phyloP scores from a whole-genome alignment of 2,113 vertebrate genomes.

The Alectura lathami region DNA sequence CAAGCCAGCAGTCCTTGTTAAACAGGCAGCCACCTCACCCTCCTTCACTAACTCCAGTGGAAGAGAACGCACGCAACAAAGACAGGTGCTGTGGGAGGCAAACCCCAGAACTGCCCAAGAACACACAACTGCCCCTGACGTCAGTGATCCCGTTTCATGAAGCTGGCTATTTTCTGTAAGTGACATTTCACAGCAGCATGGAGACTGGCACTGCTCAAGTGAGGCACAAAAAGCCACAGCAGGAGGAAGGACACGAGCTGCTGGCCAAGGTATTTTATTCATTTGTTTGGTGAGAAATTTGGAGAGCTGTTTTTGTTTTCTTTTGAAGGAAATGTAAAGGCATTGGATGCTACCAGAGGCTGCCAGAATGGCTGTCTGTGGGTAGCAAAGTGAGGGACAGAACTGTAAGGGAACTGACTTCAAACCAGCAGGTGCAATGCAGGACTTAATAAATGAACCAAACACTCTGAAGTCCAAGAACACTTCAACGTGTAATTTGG shows the following conservation, averaged over 20 bases:
- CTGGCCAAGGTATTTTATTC: not conserved
- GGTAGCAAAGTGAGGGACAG: not conserved
- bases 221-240: not conserved
- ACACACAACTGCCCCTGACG: not conserved
- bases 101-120: not conserved
- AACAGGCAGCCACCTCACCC: not conserved
- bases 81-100: not conserved
- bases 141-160: too few relatives aligned
- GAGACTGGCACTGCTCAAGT: not conserved
- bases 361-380: not conserved
- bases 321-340: not conserved
- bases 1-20: not conserved
- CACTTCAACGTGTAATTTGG: not conserved
- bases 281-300: not conserved
- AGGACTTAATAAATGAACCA: not conserved
- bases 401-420: not conserved
- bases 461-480: not conserved
- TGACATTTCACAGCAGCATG: not conserved
- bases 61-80: not conserved
- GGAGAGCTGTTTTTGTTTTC: not conserved
- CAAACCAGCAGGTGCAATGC: not conserved
- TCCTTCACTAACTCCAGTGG: too few relatives aligned
- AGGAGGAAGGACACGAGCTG: not conserved
- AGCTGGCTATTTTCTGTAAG: not conserved
- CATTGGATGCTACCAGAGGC: not conserved